Evolutionary conservation across 2,113 vertebrate species (phyloP), one percentile per base, ranked within the genome.

Genomic region (Malurus alboscapulatus): DNA sequence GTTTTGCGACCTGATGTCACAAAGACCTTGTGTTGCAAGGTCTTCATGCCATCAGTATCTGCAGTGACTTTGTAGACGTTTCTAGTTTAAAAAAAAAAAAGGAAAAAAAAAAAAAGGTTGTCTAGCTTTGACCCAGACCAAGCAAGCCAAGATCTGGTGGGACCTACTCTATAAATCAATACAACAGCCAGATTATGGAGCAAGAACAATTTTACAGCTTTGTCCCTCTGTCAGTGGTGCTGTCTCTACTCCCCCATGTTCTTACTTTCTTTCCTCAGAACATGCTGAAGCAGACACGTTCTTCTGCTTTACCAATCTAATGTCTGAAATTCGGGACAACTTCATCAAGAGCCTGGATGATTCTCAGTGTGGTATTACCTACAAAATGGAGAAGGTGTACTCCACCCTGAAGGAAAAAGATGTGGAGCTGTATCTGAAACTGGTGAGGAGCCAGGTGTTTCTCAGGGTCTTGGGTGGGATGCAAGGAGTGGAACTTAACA

Each of bases 291-390:
- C 99, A 2, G 99, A 99, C 77, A 99, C 99, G 0, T 99, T 99
- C 96, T 99, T 99, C 97, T 99, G 99, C 92, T 99, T 99, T 96
- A 99, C 99, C 86, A 99, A 98, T 95, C 98, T 99, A 90, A 99
- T 99, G 99, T 98, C 99, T 0, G 99, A 99, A 97, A 99, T 99
- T 97, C 97, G 99, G 66, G 99, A 99, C 96, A 99, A 99, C 97
- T 99, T 99, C 97, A 99, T 99, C 96, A 99, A 99, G 96, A 99
- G 99, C 92, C 97, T 99, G 81, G 99, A 99, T 42, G 99, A 99
- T 97, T 99, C 99, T 0, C 99, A 99, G 97, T 99, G 99, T 36
- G 99, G 99, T 63, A 99, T 99, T 96, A 99, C 98, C 32, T 99
- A 98, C 97, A 99, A 99, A 96, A 99, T 99, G 99, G 99, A 99